These are phyloP conservation scores for Gallinago nigripennis DNA, from an alignment of 2,797 vertebrate species.

Conservation along the genomic window DNA sequence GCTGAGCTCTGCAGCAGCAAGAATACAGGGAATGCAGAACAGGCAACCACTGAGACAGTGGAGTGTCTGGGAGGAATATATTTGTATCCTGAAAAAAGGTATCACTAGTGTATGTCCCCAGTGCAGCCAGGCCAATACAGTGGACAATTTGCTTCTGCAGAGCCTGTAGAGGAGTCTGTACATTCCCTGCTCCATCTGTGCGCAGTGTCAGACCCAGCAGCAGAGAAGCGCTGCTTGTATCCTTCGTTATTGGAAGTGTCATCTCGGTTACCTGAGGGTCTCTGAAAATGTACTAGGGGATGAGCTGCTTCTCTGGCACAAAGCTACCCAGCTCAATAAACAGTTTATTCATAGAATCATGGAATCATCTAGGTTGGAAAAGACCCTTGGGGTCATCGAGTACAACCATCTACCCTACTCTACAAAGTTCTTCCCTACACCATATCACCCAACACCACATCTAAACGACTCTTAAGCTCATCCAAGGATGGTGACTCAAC, in stretches of 20 bases:
- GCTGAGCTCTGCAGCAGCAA: neutral
- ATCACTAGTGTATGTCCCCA: neutral
- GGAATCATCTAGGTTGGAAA: too few species aligned
- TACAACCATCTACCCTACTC: too few species aligned
- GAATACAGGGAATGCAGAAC: neutral
- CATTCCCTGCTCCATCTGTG: neutral
- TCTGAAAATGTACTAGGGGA: neutral
- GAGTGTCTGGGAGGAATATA: neutral
- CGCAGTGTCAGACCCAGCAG: neutral
- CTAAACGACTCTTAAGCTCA: too few species aligned
- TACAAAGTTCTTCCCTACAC: too few species aligned
- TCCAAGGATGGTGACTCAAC: too few species aligned
- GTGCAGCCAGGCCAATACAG: neutral
- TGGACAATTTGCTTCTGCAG: neutral
- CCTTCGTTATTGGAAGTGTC: neutral
- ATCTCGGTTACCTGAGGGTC: neutral
- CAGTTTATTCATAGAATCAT: neutral
- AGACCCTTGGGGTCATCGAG: too few species aligned
- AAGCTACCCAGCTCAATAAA: neutral
- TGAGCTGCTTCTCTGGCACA: neutral
- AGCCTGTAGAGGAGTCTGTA: neutral
- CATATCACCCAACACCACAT: too few species aligned
- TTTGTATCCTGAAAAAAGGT: neutral
- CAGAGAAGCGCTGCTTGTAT: neutral
- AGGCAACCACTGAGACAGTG: rapidly evolving